Evolutionary conservation across 2,888 invertebrate genomes (phyloP).

Genomic region (Rambutsinella grinnellia): DNA sequence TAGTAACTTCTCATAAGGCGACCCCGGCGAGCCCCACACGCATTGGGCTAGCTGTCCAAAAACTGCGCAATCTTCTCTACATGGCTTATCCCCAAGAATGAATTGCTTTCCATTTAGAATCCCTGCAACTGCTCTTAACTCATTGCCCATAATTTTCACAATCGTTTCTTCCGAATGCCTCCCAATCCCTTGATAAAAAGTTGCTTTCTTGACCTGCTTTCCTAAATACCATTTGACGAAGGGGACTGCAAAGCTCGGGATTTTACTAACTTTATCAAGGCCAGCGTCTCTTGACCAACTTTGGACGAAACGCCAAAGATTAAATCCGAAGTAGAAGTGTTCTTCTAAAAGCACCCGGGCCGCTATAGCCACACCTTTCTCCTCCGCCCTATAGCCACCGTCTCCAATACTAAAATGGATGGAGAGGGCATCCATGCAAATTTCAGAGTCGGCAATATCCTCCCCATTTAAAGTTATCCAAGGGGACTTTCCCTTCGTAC

Average conservation of each 20-base stretch:
- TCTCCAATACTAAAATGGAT: not conserved
- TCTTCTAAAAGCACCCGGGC: constrained; percentile 67
- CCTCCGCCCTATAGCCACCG: constrained; percentile 4
- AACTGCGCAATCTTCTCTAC: constrained; percentile 49
- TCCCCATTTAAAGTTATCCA: constrained; percentile 54
- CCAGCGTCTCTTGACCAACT: no score
- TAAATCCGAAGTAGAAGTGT: constrained; percentile 69
- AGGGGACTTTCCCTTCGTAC: constrained; percentile 58
- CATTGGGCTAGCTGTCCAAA: constrained; percentile 44
- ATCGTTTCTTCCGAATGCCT: constrained; percentile 57
- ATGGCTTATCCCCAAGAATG: constrained; percentile 46
- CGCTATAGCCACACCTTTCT: constrained; percentile 17
- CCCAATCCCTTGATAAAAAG: constrained; percentile 65
- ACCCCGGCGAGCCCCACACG: constrained; percentile 10
- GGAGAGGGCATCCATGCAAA: no score
- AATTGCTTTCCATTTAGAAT: constrained; percentile 58
- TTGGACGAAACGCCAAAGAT: no score
- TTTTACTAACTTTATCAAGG: no score
- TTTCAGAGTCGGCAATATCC: constrained; percentile 52
- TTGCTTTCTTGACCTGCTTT: no score
- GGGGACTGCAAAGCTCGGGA: no score
- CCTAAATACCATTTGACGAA: no score
- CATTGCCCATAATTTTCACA: constrained; percentile 36
- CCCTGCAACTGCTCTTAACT: constrained; percentile 52
- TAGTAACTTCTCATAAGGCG: constrained; percentile 46